Conservation (phyloP, 2,888 invertebrate species). For the Drosophila limbata region DNA sequence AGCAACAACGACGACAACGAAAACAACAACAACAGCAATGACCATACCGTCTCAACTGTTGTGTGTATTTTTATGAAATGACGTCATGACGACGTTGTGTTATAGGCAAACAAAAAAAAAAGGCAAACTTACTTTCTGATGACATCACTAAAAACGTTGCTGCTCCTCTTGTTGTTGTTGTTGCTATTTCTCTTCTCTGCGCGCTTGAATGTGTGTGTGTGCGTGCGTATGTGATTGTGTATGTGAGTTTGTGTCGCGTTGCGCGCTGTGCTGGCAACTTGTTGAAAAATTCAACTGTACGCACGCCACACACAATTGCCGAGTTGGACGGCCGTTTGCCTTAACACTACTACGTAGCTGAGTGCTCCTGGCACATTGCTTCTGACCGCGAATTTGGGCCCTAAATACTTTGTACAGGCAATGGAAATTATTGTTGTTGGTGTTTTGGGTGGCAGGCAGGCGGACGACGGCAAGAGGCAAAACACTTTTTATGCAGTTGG, state of each 20-base stretch:
- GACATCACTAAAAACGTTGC: constrained; percentile 81
- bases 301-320: constrained; percentile 46
- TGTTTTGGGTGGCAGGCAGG: constrained; percentile 5
- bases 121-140: constrained; percentile 78
- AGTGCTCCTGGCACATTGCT: constrained; percentile 22
- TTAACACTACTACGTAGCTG: constrained; percentile 7
- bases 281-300: constrained; percentile 71
- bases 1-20: constrained; percentile 35
- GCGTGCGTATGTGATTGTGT: constrained; percentile 7
- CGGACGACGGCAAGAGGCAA: constrained; percentile 42
- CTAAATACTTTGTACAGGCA: constrained; percentile 10
- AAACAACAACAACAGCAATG: constrained; percentile 40
- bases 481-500: constrained; percentile 64
- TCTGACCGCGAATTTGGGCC: constrained; percentile 5
- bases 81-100: constrained; percentile 78
- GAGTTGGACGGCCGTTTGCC: not conserved
- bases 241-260: constrained; percentile 57
- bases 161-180: constrained; percentile 45
- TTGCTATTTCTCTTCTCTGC: constrained; percentile 49
- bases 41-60: constrained; percentile 55
- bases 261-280: constrained; percentile 79
- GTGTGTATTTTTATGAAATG: constrained; percentile 81
- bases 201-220: constrained; percentile 34
- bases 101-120: constrained; percentile 60
- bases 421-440: constrained; percentile 23